A percentile compares a stretch with the other conserved stretches of the same genome.
phyloP scores from a whole-genome alignment of 1,140 invertebrate species.

The Penaeus japonicus region DNA sequence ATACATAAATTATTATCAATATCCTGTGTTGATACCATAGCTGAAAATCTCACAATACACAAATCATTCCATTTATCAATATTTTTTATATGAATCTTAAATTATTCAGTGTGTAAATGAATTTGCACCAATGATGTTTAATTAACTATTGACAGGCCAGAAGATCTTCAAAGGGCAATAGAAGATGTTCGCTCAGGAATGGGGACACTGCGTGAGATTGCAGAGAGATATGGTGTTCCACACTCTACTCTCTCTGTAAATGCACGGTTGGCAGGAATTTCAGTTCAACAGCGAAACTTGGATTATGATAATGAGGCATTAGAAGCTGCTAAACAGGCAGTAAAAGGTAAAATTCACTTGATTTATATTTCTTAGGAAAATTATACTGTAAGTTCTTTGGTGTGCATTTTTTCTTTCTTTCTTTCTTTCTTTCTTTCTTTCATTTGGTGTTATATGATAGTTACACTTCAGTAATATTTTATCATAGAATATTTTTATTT shows the following conservation, averaged over 20 bases:
- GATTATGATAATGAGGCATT: constrained; percentile 24
- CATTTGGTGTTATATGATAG: no score
- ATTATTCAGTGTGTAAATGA: not conserved
- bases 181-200: constrained; percentile 21
- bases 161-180: constrained; percentile 32
- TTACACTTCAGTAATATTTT: no score
- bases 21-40: no score
- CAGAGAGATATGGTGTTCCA: constrained; percentile 38
- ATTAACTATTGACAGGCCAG: not conserved
- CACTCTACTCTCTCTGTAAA: constrained; percentile 38
- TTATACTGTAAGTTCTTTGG: not conserved
- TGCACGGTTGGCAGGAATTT: constrained; percentile 8
- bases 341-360: constrained; percentile 11
- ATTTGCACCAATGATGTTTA: not conserved
- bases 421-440: not conserved
- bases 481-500: no score
- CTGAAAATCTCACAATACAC: no score
- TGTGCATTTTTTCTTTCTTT: not conserved
- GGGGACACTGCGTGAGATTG: constrained; percentile 37
- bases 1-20: no score
- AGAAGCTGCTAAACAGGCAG: constrained; percentile 32
- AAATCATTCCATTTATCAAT: no score
- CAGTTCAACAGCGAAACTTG: not conserved
- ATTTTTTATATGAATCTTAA: not conserved
- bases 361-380: not conserved